Base-by-base conservation (phyloP, 2,113 vertebrate genomes). In the Bostrychus sinensis region DNA sequence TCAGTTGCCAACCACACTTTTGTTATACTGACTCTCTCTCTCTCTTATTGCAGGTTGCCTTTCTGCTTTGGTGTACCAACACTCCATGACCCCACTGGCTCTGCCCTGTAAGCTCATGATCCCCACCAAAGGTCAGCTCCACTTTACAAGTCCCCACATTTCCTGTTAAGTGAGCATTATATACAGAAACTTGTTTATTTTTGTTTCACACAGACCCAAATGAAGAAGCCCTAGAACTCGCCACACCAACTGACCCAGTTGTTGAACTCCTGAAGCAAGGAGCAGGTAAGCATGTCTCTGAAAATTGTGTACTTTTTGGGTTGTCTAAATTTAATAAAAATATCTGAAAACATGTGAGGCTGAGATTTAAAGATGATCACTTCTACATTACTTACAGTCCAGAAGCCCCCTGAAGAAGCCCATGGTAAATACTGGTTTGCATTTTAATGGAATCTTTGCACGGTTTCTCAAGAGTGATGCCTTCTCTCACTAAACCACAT, bases 61-160 rank as follows among this genome's bases (percentile, higher is more conserved):
- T 8, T 98, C 97, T 0, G 96, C 96, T 6, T 89, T 99, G 78
- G 97, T 99, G 58, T 99, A 99, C 85, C 97, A 99, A 84, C 97
- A 99, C 88, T 96, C 96, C 16, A 96, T 99, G 92, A 98, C 95
- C 5, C 96, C 96, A 0, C 80, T 98, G 90, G 97, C 97, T 58
- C 87, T 98, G 78, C 97, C 97, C 77, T 99, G 97, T 79, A 98
- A 96, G 84, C 92, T 99, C 73, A 95, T 98, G 87, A 97, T 98
- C 90, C 97, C 97, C 74, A 89, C 93, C 84, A 93, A 94, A 95
- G 96, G 96, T 98, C 90, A 90, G 91, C 4, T 19, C 48, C 22
- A 14, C 10, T 5, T 10, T 23, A n/a, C n/a, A n/a, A n/a, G n/a
- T n/a, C n/a, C n/a, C n/a, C n/a, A n/a, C n/a, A n/a, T n/a, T n/a